Evolutionary conservation across 2,797 vertebrate genomes (phyloP).

Genomic region (Phyllotis vaccarum): DNA sequence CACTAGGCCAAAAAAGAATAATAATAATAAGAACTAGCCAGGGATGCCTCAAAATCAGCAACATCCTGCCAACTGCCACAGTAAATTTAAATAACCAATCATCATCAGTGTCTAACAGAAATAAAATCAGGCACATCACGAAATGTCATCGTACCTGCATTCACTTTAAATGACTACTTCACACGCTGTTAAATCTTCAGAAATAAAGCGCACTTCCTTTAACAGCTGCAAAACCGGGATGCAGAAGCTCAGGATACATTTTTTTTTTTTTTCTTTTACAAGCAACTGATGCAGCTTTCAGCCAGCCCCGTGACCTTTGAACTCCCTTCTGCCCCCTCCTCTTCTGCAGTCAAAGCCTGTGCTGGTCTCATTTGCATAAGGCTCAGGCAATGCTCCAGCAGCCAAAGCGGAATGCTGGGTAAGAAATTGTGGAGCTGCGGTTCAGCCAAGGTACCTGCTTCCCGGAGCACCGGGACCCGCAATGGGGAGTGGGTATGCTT

Average conservation of each 20-base stretch:
- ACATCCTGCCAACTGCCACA: slow-evolving; percentile 53
- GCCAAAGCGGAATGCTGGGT: slow-evolving; percentile 78
- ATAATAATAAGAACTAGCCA: background rate
- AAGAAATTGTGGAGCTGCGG: slow-evolving; percentile 77
- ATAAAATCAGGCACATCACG: slow-evolving; percentile 73
- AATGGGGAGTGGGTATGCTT: slow-evolving; percentile 56
- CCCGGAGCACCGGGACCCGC: slow-evolving; percentile 51
- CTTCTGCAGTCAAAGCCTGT: slow-evolving; percentile 83
- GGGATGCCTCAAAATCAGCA: slow-evolving; percentile 1
- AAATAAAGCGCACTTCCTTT: slow-evolving; percentile 75
- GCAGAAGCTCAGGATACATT: slow-evolving; percentile 65
- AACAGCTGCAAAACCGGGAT: slow-evolving; percentile 75
- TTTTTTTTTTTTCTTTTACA: slow-evolving; percentile 69
- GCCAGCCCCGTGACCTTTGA: slow-evolving; percentile 85
- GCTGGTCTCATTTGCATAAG: slow-evolving; percentile 86
- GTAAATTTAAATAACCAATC: slow-evolving; percentile 67
- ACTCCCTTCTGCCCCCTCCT: slow-evolving; percentile 76
- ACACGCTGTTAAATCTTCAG: slow-evolving; percentile 70
- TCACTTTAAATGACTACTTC: slow-evolving; percentile 70
- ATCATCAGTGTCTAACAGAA: slow-evolving; percentile 49
- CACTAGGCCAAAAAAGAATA: background rate
- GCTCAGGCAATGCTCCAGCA: slow-evolving; percentile 79
- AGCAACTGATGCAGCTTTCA: slow-evolving; percentile 81
- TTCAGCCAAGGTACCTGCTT: slow-evolving; percentile 77
- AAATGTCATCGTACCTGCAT: slow-evolving; percentile 79